Percentiles rank a stretch among this genome's conserved stretches.
These are phyloP conservation scores for Timandra comae DNA, from an alignment of 2,888 invertebrate species.

Conservation along the genomic window DNA sequence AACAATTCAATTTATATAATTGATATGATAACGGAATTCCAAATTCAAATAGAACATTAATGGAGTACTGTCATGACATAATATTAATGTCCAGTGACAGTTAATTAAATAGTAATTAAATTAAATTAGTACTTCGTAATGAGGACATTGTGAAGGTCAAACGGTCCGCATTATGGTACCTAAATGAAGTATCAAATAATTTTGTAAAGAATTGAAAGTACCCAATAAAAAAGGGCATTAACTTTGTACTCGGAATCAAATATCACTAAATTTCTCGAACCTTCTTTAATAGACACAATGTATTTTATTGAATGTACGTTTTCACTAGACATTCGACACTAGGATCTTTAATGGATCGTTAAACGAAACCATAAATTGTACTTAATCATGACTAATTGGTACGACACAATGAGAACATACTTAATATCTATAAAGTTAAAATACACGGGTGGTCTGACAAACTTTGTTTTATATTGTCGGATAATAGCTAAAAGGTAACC, in stretches of 20 bases:
- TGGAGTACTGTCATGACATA: too few relatives aligned
- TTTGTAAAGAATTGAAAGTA: too few relatives aligned
- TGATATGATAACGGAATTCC: too few relatives aligned
- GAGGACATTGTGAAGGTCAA: too few relatives aligned
- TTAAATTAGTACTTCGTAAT: too few relatives aligned
- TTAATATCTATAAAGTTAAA: slow-evolving; percentile 29
- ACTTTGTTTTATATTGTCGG: slow-evolving; percentile 27
- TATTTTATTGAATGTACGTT: slow-evolving; percentile 58
- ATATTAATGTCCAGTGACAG: too few relatives aligned
- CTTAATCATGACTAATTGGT: slow-evolving; percentile 72
- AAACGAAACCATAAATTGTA: slow-evolving; percentile 70
- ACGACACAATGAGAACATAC: slow-evolving; percentile 41
- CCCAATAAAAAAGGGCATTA: slow-evolving; percentile 10
- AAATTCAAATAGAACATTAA: too few relatives aligned
- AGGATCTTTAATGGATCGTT: slow-evolving; percentile 67
- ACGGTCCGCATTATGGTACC: too few relatives aligned
- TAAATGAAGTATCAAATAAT: too few relatives aligned
- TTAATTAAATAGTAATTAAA: too few relatives aligned
- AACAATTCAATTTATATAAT: too few relatives aligned
- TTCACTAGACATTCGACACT: slow-evolving; percentile 57
- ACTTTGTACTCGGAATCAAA: slow-evolving; percentile 41
- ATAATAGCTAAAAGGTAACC: slow-evolving; percentile 57
- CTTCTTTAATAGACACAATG: slow-evolving; percentile 56
- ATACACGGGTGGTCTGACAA: slow-evolving; percentile 60
- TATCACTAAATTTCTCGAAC: slow-evolving; percentile 37